A percentile compares a stretch with the other conserved stretches of the same genome.
These are phyloP conservation scores for Microctonus brassicae DNA, from an alignment of 2,888 invertebrate genomes.

Conservation along the genomic window DNA sequence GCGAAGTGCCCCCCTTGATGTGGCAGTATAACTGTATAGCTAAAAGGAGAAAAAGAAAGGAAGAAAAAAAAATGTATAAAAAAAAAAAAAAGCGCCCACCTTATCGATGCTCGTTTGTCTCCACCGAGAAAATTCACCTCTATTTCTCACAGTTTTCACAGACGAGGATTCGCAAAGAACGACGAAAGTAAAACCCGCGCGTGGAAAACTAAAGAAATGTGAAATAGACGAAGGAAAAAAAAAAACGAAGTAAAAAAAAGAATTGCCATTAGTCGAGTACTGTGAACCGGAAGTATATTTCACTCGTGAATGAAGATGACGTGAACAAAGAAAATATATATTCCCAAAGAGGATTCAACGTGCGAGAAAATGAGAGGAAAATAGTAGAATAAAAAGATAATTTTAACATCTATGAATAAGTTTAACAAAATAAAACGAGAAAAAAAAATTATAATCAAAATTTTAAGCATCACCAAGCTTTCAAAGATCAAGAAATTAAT, in stretches of 20 bases:
- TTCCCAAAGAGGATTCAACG: slow-evolving; percentile 4
- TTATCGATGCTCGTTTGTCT: slow-evolving; percentile 45
- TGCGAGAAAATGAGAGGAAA: background rate
- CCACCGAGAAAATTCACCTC: slow-evolving; percentile 40
- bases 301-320: slow-evolving; percentile 33
- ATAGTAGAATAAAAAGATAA: background rate
- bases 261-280: slow-evolving; percentile 42
- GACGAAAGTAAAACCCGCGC: slow-evolving; percentile 17
- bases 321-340: slow-evolving; percentile 14
- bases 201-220: slow-evolving; percentile 24
- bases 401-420: too few species aligned
- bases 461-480: too few species aligned
- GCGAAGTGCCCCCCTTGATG: background rate
- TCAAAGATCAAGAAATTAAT: too few species aligned
- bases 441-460: too few species aligned
- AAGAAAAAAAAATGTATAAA: slow-evolving; percentile 22
- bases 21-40: slow-evolving; percentile 28
- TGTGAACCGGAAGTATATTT: slow-evolving; percentile 33
- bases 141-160: slow-evolving; percentile 39
- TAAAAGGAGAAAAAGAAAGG: slow-evolving; percentile 26
- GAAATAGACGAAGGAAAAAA: slow-evolving; percentile 26
- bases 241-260: slow-evolving; percentile 19
- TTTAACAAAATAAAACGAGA: too few species aligned
- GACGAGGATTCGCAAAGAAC: slow-evolving; percentile 33
- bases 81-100: slow-evolving; percentile 37